Evolutionary conservation across 2,797 vertebrate species (phyloP), one percentile per base, ranked within the genome.

Genomic region (Acipenser oxyrinchus): DNA sequence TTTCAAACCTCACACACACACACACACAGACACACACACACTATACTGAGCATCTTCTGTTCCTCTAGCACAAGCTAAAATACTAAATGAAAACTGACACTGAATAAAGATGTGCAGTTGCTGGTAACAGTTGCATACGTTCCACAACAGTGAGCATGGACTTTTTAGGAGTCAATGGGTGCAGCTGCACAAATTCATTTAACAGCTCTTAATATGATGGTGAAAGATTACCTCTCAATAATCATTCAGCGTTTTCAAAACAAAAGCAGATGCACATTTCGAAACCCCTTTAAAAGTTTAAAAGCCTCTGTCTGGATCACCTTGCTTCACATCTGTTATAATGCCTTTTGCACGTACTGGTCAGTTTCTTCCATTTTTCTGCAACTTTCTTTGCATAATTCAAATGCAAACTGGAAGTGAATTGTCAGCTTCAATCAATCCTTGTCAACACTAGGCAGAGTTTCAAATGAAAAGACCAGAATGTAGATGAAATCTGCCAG

Each of bases 341-440:
- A 49, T 18, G 49, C n/a, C 61, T 62, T 66, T 37, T 37, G 23
- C 65, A 62, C 23, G 4, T 13, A 63, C 15, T 57, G 60, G 18
- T 62, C 66, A 63, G 60, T 55, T 53, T 55, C 60, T 59, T 63
- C 51, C 6, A 10, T 49, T 13, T 63, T 58, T n/a, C 58, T 11
- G 66, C 66, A 67, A 58, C 57, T 13, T 57, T 48, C 53, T 51
- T 63, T 53, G 48, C 68, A 66, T 66, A 37, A 70, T 51, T 66
- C 6, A 48, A 53, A 63, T 51, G 48, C 50, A 23, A 58, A 61
- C 13, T 13, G 49, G 58, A 18, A 55, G 1, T 12, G 57, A 55
- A 15, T 59, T 15, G 55, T 10, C 48, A 53, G 50, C 51, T 62
- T 66, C 64, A 49, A 66, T 55, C 58, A 62, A 51, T 60, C 63